A percentile compares a stretch with the other conserved stretches of the same genome.
phyloP scores from a whole-genome alignment of 2,113 vertebrate species.

The Aviceda subcristata region DNA sequence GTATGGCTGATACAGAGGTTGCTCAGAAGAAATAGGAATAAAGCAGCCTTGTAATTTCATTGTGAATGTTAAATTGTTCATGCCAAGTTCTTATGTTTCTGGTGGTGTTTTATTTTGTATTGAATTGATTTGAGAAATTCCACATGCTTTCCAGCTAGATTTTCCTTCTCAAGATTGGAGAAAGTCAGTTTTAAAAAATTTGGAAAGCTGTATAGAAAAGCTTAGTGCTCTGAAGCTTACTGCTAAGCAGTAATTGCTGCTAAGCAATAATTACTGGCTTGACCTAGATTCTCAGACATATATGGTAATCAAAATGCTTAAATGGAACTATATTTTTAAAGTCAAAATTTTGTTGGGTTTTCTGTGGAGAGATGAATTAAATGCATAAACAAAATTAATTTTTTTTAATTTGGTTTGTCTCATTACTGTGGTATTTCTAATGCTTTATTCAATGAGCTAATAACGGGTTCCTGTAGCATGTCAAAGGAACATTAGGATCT shows the following conservation, averaged over 20 bases:
- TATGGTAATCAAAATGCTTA: not conserved
- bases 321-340: not conserved
- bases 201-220: not conserved
- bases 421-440: not conserved
- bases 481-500: not conserved
- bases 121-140: not conserved
- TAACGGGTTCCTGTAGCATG: not conserved
- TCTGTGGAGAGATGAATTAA: not conserved
- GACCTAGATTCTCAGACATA: not conserved
- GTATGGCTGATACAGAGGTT: not conserved
- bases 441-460: not conserved
- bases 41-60: not conserved
- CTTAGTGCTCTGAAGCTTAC: not conserved
- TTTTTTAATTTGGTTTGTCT: not conserved
- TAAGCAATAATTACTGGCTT: not conserved
- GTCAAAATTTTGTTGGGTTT: not conserved
- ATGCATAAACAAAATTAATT: not conserved
- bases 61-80: not conserved
- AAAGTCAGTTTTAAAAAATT: not conserved
- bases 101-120: not conserved
- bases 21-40: not conserved
- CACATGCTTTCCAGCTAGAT: not conserved
- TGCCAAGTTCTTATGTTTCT: not conserved
- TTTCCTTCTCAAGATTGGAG: not conserved
- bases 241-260: not conserved